Percentiles rank a stretch among this genome's conserved stretches.
Evolutionary conservation across 2,888 invertebrate genomes (phyloP).

Genomic region (Malthinus seriepunctatus): DNA sequence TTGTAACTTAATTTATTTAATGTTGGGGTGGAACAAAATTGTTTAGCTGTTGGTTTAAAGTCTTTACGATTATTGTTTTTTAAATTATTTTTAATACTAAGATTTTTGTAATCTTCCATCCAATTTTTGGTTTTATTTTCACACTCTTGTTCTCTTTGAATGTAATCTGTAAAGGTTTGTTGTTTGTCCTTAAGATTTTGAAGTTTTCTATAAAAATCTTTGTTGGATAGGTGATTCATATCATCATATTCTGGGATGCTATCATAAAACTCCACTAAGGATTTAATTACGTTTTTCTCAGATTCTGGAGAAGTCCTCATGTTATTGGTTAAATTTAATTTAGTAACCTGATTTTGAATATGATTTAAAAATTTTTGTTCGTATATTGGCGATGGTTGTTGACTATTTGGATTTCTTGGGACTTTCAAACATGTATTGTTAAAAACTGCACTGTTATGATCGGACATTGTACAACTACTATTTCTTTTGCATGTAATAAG

Average conservation of each 20-base stretch:
- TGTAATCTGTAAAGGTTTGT: slow-evolving; percentile 52
- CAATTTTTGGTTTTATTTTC: slow-evolving; percentile 44
- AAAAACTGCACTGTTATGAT: slow-evolving; percentile 65
- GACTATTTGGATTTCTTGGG: slow-evolving; percentile 72
- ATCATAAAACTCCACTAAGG: slow-evolving; percentile 72
- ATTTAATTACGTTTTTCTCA: slow-evolving; percentile 59
- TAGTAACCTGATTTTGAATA: slow-evolving; percentile 45
- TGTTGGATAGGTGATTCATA: slow-evolving; percentile 73
- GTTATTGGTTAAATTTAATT: slow-evolving; percentile 45
- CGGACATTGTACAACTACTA: slow-evolving; percentile 38
- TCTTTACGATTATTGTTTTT: slow-evolving; percentile 19
- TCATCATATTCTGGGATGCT: slow-evolving; percentile 82
- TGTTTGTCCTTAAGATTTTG: slow-evolving; percentile 69
- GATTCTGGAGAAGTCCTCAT: slow-evolving; percentile 52
- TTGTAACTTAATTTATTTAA: slow-evolving; percentile 35
- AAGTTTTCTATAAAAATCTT: slow-evolving; percentile 74
- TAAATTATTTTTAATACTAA: slow-evolving; percentile 32
- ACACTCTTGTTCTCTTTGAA: slow-evolving; percentile 42
- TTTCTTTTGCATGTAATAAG: background rate
- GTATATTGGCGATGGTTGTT: slow-evolving; percentile 71
- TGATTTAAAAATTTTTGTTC: slow-evolving; percentile 60
- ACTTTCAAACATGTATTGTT: slow-evolving; percentile 73
- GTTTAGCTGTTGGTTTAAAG: slow-evolving; percentile 39
- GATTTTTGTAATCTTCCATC: slow-evolving; percentile 50
- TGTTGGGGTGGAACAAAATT: slow-evolving; percentile 43